Conservation (phyloP, 2,888 invertebrate species). For the Chelonus formosanus region DNA sequence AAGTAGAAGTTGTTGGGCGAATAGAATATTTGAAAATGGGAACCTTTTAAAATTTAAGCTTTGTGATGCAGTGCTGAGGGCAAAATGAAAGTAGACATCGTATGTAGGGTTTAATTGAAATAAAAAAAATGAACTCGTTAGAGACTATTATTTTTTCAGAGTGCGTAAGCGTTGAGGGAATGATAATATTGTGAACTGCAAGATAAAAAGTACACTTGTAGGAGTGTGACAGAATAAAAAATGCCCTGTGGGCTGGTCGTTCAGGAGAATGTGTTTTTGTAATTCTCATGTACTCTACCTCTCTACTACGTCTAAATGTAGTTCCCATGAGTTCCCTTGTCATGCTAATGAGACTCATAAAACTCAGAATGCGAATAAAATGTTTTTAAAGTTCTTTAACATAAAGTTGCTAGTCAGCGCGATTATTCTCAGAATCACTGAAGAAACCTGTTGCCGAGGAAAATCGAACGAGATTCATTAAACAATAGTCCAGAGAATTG, state of each 20-base stretch:
- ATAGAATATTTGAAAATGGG: too few relatives aligned
- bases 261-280: constrained; percentile 14
- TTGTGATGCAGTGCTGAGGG: too few relatives aligned
- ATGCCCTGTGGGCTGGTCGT: not conserved
- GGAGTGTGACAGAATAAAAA: constrained; percentile 14
- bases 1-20: too few relatives aligned
- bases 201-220: constrained; percentile 15
- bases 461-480: constrained; percentile 18
- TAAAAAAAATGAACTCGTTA: constrained; percentile 15
- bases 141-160: constrained; percentile 1
- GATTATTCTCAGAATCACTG: not conserved
- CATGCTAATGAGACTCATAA: constrained; percentile 49
- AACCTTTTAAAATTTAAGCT: too few relatives aligned
- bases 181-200: constrained; percentile 11
- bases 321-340: constrained; percentile 44
- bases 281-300: constrained; percentile 17
- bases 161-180: constrained; percentile 7
- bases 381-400: constrained; percentile 1
- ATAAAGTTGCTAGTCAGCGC: not conserved
- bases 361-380: constrained; percentile 31
- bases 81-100: too few relatives aligned
- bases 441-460: constrained; percentile 13
- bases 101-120: constrained; percentile 2
- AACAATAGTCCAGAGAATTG: constrained; percentile 21
- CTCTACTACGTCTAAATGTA: not conserved